Percentiles rank a stretch among this genome's conserved stretches.
phyloP scores from a whole-genome alignment of 2,888 invertebrate species.

The Chrysina gloriosa region DNA sequence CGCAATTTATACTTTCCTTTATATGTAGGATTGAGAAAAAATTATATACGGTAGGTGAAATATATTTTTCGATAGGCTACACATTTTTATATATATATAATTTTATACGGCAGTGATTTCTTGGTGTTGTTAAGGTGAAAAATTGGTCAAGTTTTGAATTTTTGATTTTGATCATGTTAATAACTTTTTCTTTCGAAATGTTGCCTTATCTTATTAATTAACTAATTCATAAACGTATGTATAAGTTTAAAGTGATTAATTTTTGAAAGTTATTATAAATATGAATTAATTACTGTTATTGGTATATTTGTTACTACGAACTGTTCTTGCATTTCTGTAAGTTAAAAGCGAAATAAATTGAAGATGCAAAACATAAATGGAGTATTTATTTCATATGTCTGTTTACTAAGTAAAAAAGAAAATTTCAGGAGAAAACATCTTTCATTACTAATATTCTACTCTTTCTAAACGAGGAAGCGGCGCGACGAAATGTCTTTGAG shows the following conservation, averaged over 20 bases:
- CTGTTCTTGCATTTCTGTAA: not conserved
- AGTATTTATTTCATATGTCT: too few relatives aligned
- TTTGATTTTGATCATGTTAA: not conserved
- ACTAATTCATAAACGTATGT: not conserved
- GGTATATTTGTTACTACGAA: slow-evolving; percentile 13
- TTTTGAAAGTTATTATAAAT: too few relatives aligned
- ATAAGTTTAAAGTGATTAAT: slow-evolving; percentile 7
- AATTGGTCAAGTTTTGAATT: too few relatives aligned
- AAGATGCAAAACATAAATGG: not conserved
- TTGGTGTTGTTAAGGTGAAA: slow-evolving; percentile 12
- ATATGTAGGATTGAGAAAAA: too few relatives aligned
- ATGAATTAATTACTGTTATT: not conserved
- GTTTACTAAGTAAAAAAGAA: too few relatives aligned
- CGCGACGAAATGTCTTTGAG: too few relatives aligned
- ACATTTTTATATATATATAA: slow-evolving; percentile 16
- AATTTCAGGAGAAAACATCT: too few relatives aligned
- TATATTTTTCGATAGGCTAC: slow-evolving; percentile 14
- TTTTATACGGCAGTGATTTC: slow-evolving; percentile 1
- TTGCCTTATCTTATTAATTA: not conserved
- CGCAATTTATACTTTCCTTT: not conserved
- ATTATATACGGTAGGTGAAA: not conserved
- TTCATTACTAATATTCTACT: too few relatives aligned
- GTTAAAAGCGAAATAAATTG: not conserved
- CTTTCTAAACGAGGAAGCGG: too few relatives aligned
- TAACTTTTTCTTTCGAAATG: not conserved